Evolutionary conservation across 2,888 invertebrate genomes (phyloP).

Genomic region (Cosmia pyralina): DNA sequence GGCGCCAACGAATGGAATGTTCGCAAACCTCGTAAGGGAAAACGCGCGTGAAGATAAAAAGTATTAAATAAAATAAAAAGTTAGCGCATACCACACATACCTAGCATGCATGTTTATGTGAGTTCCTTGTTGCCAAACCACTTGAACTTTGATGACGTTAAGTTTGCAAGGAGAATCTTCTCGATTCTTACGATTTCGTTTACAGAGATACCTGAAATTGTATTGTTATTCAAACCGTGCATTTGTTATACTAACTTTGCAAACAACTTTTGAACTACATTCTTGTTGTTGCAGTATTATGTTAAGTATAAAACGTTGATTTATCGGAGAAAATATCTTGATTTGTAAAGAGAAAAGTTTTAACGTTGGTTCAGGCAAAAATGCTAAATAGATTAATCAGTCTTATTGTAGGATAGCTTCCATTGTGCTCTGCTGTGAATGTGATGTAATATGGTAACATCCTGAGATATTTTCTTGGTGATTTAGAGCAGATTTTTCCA

Average conservation of each 20-base stretch:
- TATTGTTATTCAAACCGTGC: slow-evolving; percentile 46
- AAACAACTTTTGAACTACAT: slow-evolving; percentile 36
- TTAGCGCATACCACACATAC: slow-evolving; percentile 42
- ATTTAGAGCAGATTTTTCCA: background rate
- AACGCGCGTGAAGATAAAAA: slow-evolving; percentile 44
- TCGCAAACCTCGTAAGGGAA: slow-evolving; percentile 28
- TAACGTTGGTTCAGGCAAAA: background rate
- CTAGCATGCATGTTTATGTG: slow-evolving; percentile 1
- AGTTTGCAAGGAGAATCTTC: slow-evolving; percentile 43
- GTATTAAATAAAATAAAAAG: slow-evolving; percentile 55
- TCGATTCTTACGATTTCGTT: slow-evolving; percentile 50
- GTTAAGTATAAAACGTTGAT: background rate
- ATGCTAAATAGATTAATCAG: background rate
- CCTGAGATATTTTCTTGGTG: background rate
- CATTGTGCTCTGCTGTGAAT: background rate
- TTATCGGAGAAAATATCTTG: slow-evolving; percentile 1
- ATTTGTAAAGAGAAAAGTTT: background rate
- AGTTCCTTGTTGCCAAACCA: slow-evolving; percentile 53
- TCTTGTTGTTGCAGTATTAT: slow-evolving; percentile 20
- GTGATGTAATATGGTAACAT: background rate
- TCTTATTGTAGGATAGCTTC: background rate
- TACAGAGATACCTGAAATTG: slow-evolving; percentile 32
- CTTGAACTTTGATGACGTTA: slow-evolving; percentile 31
- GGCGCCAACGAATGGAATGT: slow-evolving; percentile 46
- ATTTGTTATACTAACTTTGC: slow-evolving; percentile 34